phyloP scores from a whole-genome alignment of 2,113 vertebrate species.

The Microcebus ravelobensis region DNA sequence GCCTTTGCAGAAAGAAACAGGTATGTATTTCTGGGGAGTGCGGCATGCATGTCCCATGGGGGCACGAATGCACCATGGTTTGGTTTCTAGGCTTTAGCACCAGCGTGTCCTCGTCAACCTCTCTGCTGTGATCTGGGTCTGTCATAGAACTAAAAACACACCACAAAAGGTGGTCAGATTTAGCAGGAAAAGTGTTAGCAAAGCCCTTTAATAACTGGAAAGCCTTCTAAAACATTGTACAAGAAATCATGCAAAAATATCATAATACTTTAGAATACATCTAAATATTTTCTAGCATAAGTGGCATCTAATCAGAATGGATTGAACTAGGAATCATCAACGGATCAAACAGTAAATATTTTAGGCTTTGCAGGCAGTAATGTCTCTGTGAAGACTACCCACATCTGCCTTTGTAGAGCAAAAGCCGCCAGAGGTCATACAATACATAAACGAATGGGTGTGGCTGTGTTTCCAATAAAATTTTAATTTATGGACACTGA shows the following conservation, averaged over 20 bases:
- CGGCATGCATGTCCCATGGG: fast-evolving
- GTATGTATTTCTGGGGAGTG: not conserved
- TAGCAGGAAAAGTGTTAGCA: not conserved
- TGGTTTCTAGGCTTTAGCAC: not conserved
- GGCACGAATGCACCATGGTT: fast-evolving
- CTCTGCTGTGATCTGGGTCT: not conserved
- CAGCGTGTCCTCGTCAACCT: fast-evolving
- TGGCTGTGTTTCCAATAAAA: not conserved
- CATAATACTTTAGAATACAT: not conserved
- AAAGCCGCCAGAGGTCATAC: not conserved
- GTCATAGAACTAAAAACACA: not conserved
- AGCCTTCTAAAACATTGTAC: not conserved
- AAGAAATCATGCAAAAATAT: not conserved
- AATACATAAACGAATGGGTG: fast-evolving
- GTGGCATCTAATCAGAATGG: not conserved
- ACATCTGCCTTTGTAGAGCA: fast-evolving
- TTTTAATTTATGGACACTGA: not conserved
- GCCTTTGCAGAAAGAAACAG: not conserved
- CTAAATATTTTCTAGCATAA: not conserved
- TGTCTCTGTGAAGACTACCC: not conserved
- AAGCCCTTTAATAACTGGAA: not conserved
- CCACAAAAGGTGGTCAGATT: not conserved
- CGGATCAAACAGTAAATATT: not conserved
- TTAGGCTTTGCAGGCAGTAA: not conserved
- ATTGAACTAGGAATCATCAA: not conserved